A percentile compares a stretch with the other conserved stretches of the same genome.
Evolutionary conservation across 2,888 invertebrate genomes (phyloP).

Genomic region (Drosophila birchii): DNA sequence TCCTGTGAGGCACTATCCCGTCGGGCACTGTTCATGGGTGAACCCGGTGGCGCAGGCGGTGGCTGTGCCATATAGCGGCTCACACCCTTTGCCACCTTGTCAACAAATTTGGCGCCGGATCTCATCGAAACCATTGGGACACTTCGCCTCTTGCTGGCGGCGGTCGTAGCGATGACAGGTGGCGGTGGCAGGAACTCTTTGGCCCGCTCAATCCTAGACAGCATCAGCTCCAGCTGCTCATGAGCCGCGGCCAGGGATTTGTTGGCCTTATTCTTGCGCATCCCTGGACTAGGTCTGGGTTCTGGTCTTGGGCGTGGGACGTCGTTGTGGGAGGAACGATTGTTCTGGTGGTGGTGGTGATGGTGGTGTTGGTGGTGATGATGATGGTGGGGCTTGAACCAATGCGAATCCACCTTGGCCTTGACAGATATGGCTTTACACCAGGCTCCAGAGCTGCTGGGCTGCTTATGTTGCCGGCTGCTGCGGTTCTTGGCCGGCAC

Average conservation of each 20-base stretch:
- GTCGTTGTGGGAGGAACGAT: neutral
- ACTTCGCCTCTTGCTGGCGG: constrained; percentile 25
- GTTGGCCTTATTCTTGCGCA: neutral
- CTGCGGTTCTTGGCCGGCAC: neutral
- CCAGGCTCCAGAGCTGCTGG: neutral
- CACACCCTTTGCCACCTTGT: constrained; percentile 15
- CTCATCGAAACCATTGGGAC: neutral
- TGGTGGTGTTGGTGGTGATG: neutral
- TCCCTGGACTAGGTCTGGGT: neutral
- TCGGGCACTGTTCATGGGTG: constrained; percentile 54
- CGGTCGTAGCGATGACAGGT: neutral
- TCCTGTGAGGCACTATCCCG: too few relatives aligned
- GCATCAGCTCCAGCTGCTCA: constrained; percentile 57
- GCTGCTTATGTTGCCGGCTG: neutral
- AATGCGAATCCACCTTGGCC: constrained; percentile 37
- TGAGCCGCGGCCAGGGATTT: constrained; percentile 53
- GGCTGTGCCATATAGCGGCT: constrained; percentile 45
- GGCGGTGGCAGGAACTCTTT: constrained; percentile 10
- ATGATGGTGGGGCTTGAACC: neutral
- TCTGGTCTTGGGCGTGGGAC: neutral
- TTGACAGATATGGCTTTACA: neutral
- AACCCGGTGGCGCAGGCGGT: constrained; percentile 55
- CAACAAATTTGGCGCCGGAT: neutral
- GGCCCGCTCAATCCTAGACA: constrained; percentile 51
- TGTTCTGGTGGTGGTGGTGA: neutral